Base-by-base conservation (phyloP, 1,140 invertebrate genomes). In the Drosophila truncata region DNA sequence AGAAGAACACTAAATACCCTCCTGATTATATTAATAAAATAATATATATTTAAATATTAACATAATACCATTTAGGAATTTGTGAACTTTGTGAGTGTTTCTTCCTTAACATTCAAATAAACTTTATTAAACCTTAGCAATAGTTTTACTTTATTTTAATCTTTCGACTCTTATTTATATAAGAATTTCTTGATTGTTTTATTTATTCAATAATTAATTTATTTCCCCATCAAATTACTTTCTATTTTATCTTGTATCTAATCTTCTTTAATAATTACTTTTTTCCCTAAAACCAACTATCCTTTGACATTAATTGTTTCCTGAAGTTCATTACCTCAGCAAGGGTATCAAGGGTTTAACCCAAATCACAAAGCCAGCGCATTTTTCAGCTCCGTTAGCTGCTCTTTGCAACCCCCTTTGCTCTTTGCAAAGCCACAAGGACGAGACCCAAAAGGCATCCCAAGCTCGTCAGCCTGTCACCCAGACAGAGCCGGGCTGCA, bases 391-490 rank as follows among this genome's bases (percentile, higher is more conserved):
- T 74, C 70, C 52, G 66, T 72, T 73, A 60, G 70, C 66, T 50
- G 29, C 49, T 60, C 39, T 33, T 29, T 20, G 10, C 33, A 16
- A 29, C 11, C 42, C 20, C 23, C n/a, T n/a, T n/a, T n/a, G 29
- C 42, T 72, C 23, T 39, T 35, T 49, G 29, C 13, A 16, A 29
- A 50, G 18, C 23, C 70, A 60, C 66, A 60, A 69, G 50, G 63
- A 71, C 67, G 63, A 50, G 33, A 70, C 63, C 67, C 64, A 61
- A 62, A 63, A 78, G 65, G 65, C 76, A 78, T 78, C 35, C 75
- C 54, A 78, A 71, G 75, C 75, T 55, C 55, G 75, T 46, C 76
- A 65, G 77, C 35, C 63, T 78, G 70, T 73, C 70, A 70, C 54
- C 66, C 70, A 72, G 66, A 72, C 42, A 49, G 33, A 29, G n/a